Conservation (phyloP, 2,113 vertebrate species). For the Tetrax tetrax region DNA sequence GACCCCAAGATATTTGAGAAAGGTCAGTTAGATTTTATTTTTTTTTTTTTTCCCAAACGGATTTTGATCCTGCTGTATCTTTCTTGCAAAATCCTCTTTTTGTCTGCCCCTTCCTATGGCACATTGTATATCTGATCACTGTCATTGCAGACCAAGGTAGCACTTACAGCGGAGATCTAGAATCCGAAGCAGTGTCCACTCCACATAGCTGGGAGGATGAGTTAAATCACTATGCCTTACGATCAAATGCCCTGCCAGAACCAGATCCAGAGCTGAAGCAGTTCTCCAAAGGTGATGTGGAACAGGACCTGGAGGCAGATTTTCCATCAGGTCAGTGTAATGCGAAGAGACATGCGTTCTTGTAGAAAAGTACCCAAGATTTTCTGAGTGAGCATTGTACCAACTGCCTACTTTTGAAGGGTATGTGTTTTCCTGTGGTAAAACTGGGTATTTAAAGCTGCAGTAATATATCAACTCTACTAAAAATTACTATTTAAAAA, state of each 20-base stretch:
- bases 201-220: constrained; percentile 94
- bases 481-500: not conserved
- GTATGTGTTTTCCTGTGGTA: not conserved
- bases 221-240: constrained; percentile 79
- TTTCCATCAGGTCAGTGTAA: constrained; percentile 84
- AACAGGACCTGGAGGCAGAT: constrained; percentile 92
- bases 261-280: constrained; percentile 70
- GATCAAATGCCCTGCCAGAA: constrained; percentile 67
- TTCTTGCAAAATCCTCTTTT: not conserved
- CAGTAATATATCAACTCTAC: not conserved
- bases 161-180: constrained; percentile 88
- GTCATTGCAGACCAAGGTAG: constrained; percentile 83
- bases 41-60: not conserved
- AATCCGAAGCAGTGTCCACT: constrained; percentile 88
- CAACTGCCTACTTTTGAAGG: not conserved
- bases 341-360: not conserved
- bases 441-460: not conserved
- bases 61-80: not conserved
- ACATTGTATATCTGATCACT: not conserved
- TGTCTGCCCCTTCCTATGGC: not conserved
- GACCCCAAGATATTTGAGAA: constrained; percentile 84
- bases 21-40: constrained; percentile 67
- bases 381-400: not conserved
- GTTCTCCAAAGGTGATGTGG: constrained; percentile 72
- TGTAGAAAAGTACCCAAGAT: not conserved